These are phyloP conservation scores for Saccostrea cuccullata DNA, from an alignment of 1,140 invertebrate genomes.

Conservation along the genomic window DNA sequence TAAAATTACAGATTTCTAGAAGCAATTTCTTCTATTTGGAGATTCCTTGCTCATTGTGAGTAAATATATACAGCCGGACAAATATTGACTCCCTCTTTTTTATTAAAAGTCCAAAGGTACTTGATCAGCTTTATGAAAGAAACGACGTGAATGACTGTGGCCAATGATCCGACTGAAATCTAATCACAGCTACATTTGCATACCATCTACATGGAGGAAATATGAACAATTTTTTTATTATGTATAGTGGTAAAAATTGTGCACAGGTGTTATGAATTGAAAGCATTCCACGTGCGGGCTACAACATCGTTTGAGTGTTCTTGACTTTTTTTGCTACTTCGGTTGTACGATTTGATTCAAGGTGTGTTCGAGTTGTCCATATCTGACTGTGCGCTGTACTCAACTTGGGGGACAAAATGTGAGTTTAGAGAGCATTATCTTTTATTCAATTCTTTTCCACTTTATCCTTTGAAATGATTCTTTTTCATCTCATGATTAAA, in stretches of 20 bases:
- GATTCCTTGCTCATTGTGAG: not conserved
- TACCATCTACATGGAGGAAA: not conserved
- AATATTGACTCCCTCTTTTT: constrained; percentile 25
- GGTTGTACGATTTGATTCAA: not conserved
- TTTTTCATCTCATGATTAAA: not conserved
- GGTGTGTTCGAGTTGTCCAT: not conserved
- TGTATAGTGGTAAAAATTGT: constrained; percentile 4
- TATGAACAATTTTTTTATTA: not conserved
- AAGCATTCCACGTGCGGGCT: not conserved
- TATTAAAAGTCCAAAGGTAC: not conserved
- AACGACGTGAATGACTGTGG: not conserved
- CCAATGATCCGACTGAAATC: not conserved
- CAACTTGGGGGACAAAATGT: not conserved
- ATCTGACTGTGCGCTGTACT: not conserved
- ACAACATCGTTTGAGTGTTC: not conserved
- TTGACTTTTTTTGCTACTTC: not conserved
- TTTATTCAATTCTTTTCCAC: not conserved
- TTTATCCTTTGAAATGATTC: not conserved
- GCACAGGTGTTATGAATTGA: constrained; percentile 33
- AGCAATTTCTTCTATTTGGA: not conserved
- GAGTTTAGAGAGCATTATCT: not conserved
- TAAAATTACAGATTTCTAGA: not conserved
- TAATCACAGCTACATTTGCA: not conserved
- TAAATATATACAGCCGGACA: not conserved
- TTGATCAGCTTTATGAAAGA: not conserved